Evolutionary conservation across 92 coral and sea anemone genomes (phyloP).

Genomic region (Hydrozoanthus gracilis): DNA sequence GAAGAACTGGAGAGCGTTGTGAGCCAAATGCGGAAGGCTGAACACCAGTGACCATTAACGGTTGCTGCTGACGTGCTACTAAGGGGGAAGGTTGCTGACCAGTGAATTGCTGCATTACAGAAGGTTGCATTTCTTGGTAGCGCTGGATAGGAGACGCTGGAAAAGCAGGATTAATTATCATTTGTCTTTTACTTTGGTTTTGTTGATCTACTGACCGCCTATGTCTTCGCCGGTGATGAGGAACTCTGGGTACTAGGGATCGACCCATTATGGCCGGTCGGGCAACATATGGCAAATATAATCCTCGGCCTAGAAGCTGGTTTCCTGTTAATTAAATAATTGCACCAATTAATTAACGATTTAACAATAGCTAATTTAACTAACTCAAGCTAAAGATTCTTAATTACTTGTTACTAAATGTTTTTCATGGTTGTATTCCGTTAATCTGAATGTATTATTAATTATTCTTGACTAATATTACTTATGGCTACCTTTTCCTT

Average conservation of each 20-base stretch:
- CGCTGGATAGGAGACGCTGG: conserved; percentile 37
- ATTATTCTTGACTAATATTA: no score
- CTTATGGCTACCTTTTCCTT: no score
- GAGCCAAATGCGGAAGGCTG: conserved; percentile 35
- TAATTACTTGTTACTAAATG: no score
- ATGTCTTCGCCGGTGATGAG: conserved; percentile 11
- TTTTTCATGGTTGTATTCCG: no score
- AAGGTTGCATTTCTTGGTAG: conserved; percentile 11
- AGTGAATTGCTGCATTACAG: conserved; percentile 21
- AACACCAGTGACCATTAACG: conserved; percentile 32
- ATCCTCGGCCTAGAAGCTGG: conserved; percentile 4
- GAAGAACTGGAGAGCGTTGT: conserved; percentile 2
- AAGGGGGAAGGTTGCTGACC: conserved; percentile 41
- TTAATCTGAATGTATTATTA: no score
- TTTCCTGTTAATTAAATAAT: conserved; percentile 5
- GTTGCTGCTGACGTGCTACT: conserved; percentile 45
- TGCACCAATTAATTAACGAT: no score
- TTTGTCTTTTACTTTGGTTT: background rate
- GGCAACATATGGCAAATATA: conserved; percentile 18
- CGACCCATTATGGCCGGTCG: conserved; percentile 34
- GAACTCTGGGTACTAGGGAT: conserved; percentile 24
- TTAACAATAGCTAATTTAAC: no score
- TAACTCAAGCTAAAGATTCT: no score
- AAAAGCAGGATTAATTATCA: conserved; percentile 8
- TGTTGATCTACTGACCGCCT: conserved; percentile 34